Percentiles rank a stretch among this genome's conserved stretches.
Conservation (phyloP, 2,888 invertebrate genomes). For the Hydrotaea cyrtoneurina region DNA sequence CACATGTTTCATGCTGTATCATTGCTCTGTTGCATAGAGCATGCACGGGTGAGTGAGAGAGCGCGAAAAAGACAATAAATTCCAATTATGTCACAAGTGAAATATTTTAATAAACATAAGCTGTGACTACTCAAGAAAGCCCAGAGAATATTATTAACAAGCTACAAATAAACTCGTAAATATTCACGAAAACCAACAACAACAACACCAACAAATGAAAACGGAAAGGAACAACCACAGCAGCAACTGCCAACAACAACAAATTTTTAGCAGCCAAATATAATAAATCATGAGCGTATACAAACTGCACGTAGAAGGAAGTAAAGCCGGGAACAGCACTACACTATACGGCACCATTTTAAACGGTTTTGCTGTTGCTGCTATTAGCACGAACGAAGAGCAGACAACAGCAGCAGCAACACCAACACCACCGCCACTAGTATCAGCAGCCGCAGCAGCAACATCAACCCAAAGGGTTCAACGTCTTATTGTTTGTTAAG, state of each 20-base stretch:
- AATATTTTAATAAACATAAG: slow-evolving; percentile 79
- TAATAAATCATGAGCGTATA: slow-evolving; percentile 65
- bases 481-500: slow-evolving; percentile 37
- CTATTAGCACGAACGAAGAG: slow-evolving; percentile 50
- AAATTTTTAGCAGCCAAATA: slow-evolving; percentile 62
- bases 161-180: slow-evolving; percentile 67
- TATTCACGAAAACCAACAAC: slow-evolving; percentile 14
- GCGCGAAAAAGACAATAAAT: slow-evolving; percentile 72
- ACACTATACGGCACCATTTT: slow-evolving; percentile 40
- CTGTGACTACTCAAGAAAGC: slow-evolving; percentile 67
- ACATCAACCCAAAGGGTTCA: slow-evolving; percentile 20
- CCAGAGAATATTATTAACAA: slow-evolving; percentile 67
- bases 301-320: slow-evolving; percentile 10
- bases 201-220: background rate
- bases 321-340: slow-evolving; percentile 24
- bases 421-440: slow-evolving; percentile 32
- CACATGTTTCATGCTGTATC: slow-evolving; percentile 31
- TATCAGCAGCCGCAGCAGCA: slow-evolving; percentile 8
- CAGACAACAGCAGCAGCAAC: slow-evolving; percentile 30
- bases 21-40: background rate
- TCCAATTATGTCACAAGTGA: slow-evolving; percentile 79
- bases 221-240: background rate
- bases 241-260: slow-evolving; percentile 15
- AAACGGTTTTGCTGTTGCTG: slow-evolving; percentile 53
- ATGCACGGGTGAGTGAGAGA: slow-evolving; percentile 32